Evolutionary conservation across 2,797 vertebrate genomes (phyloP), one percentile per base, ranked within the genome.

Genomic region (Megalops cyprinoides): DNA sequence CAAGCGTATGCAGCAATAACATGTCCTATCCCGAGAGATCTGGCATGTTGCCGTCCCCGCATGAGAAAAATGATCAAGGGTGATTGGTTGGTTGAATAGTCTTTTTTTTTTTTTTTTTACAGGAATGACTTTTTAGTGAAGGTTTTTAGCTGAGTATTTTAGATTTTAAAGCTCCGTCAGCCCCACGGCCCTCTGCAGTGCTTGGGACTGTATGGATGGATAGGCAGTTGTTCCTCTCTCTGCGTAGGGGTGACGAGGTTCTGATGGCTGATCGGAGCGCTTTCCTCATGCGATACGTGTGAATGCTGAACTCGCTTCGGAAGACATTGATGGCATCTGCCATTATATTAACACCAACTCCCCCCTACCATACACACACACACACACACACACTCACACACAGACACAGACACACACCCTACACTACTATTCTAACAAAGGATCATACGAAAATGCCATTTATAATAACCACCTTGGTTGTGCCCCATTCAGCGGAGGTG

Each of bases 1-100:
- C 79, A n/a, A 65, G 83, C 88, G 83, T 81, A 82, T 85, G 79
- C 80, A 83, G 83, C 71, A 85, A 83, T 85, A 83, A 79, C 34
- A n/a, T 60, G 83, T 83, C 69, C 6, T 3, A 28, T 34, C 12
- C 20, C 6, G 15, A 14, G 7, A 55, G 67, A 74, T 42, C 28
- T 56, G 39, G 46, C 67, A 53, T 44, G 34, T 49, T 74, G 37
- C 42, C 81, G 85, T 62, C 82, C 53, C 65, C 81, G 55, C 49
- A 74, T 62, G 56, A 74, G 67, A 79, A 65, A 56, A 28, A 67
- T n/a, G n/a, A n/a, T n/a, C 18, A 37, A 46, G 42, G 12, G 77
- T 0, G 15, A 51, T 0, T 1, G 12, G 5, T 44, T 34, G 65
- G 20, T n/a, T n/a, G n/a, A n/a, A n/a, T n/a, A n/a, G 25, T 65